Evolutionary conservation across 1,140 invertebrate species (phyloP), one percentile per base, ranked within the genome.

Genomic region (Lucilia cuprina): DNA sequence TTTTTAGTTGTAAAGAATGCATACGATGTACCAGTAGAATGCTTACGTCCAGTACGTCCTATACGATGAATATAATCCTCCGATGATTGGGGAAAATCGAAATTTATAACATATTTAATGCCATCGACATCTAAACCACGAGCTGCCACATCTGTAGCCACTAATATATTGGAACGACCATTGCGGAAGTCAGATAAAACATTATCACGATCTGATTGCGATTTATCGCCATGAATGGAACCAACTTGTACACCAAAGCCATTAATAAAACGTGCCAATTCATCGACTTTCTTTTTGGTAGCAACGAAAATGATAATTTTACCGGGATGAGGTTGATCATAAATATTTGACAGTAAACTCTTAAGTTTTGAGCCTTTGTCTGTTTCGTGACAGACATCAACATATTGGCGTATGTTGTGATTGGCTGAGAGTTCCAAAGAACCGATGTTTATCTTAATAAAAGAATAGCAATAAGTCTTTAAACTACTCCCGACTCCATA

Each of bases 1-100:
- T 88, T 88, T 65, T 89, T 89, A 10, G 85, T 86, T 10, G 88
- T 89, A n/a, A 89, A 89, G 65, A 89, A 89, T 14, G 88, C 88
- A 74, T 89, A 89, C 7, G 88, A 89, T 2, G 88, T 89, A 50
- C 88, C 88, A 2, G 86, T 87, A 10, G 88, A 86, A 83, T 88
- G 86, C 60, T 88, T 88, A 19, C 99, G 94, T 30, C 97, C 99
- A 74, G 99, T 99, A 88, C 98, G 95, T 19, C 99, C 99, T 91
- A 99, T 99, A 85, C 98, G 95, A 92, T 99, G 99, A 88, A 99
- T 98, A 92, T 99, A 99, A 93, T 99, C 98, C 92, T 99, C 99
- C 83, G 97, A 98, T 78, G 97, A 97, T 89, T 97, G 97, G 34
- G 98, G 98, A 92, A 99, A 99, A 92, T 99, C 98, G 94, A 96